Percentiles rank a stretch among this genome's conserved stretches.
Evolutionary conservation across 2,113 vertebrate species (phyloP).

Genomic region (Cynoglossus semilaevis): DNA sequence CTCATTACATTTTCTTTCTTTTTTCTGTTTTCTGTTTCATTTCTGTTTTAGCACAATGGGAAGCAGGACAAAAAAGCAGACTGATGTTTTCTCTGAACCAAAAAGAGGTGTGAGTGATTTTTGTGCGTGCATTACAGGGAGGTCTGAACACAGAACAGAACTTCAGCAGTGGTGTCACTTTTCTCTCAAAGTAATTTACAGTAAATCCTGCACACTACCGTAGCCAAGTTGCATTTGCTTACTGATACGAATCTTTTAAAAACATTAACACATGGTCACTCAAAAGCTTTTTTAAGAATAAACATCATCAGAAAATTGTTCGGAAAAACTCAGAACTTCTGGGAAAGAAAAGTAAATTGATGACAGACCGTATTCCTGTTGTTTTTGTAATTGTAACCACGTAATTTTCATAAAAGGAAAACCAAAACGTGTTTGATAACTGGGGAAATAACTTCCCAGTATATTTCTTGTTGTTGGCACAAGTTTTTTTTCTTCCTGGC

Average conservation of each 20-base stretch:
- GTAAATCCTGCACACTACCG: slow-evolving; percentile 30
- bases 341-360: slow-evolving; percentile 36
- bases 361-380: slow-evolving; percentile 20
- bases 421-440: not conserved
- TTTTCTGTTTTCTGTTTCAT: too few relatives aligned
- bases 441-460: slow-evolving; percentile 8
- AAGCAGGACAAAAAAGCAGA: too few relatives aligned
- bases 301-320: slow-evolving; percentile 12
- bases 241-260: slow-evolving; percentile 3
- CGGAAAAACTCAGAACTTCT: slow-evolving; percentile 38
- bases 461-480: not conserved
- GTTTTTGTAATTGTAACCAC: slow-evolving; percentile 22
- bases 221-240: not conserved
- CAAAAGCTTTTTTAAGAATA: not conserved
- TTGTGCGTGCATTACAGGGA: too few relatives aligned
- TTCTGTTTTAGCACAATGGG: too few relatives aligned
- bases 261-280: not conserved
- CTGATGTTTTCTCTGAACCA: slow-evolving; percentile 30
- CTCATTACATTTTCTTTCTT: too few relatives aligned
- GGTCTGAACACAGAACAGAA: too few relatives aligned
- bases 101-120: too few relatives aligned
- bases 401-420: slow-evolving; percentile 40
- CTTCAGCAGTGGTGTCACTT: slow-evolving; percentile 12
- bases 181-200: slow-evolving; percentile 46
- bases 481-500: slow-evolving; percentile 3